Base-by-base conservation (phyloP, 2,888 invertebrate species). In the Seladonia tumulorum region DNA sequence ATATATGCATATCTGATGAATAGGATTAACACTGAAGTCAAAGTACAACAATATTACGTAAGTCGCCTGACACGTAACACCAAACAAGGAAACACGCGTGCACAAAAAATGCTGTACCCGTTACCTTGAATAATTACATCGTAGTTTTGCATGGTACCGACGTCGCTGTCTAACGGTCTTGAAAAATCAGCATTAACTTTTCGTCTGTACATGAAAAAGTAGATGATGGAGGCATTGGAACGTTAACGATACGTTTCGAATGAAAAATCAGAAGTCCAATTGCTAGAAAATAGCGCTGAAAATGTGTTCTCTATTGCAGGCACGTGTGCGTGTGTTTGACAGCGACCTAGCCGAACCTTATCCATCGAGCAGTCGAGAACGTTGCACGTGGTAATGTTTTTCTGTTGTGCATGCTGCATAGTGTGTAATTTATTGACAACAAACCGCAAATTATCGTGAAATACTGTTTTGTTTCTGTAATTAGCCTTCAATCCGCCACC, bases 291-390 rank as follows among this genome's bases (percentile, higher is more conserved):
- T 12, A 25, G 0, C 22, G 60, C 45, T 22, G 12, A 81, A 79
- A 83, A 71, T 74, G 45, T 47, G 47, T 16, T 63, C 39, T 42
- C 29, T 66, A 71, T 81, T 42, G 25, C 45, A 74, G 29, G 70
- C 76, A 81, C 80, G 73, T 83, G 87, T 60, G 25, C 25, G 35
- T 57, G 25, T 47, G 49, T 72, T 87, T 89, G 89, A 83, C 85
- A 89, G 81, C 47, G 42, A 88, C 83, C 87, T 78, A 89, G 42
- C 71, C n/a, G 18, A 77, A 89, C 83, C 87, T 76, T 60, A 72
- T 25, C 10, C 4, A 71, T 42, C 29, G 45, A 39, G 35, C 53
- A 70, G 66, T 72, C 25, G 35, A 70, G 45, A 29, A 70, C 35
- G 66, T 22, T 14, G 47, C 87, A 87, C 87, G 80, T 87, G 87